phyloP scores from a whole-genome alignment of 2,113 vertebrate species.

The Sinosuthora webbiana region DNA sequence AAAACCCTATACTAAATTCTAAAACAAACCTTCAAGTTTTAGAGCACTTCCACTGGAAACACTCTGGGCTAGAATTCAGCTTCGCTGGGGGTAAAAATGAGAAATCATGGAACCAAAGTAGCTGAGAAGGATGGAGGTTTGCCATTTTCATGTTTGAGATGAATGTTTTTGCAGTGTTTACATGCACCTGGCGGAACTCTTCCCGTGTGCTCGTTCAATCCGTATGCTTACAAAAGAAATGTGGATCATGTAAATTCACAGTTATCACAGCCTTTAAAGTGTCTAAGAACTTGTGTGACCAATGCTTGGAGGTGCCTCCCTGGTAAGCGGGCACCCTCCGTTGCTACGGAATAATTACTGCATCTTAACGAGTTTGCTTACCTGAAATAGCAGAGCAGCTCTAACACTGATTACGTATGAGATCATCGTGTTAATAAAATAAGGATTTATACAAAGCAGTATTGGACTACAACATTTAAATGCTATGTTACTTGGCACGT shows the following conservation, averaged over 20 bases:
- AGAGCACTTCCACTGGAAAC: conserved; percentile 45
- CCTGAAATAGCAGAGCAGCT: conserved; percentile 79
- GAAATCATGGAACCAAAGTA: conserved; percentile 60
- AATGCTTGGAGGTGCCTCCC: conserved; percentile 66
- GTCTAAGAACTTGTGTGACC: conserved; percentile 68
- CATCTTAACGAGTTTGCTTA: conserved; percentile 76
- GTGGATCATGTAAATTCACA: conserved; percentile 74
- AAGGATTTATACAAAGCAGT: conserved; percentile 90
- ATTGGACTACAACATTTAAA: conserved; percentile 82
- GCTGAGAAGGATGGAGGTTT: conserved; percentile 61
- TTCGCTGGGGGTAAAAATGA: conserved; percentile 52
- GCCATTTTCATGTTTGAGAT: conserved; percentile 63
- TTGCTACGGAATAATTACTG: conserved; percentile 70
- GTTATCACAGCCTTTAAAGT: conserved; percentile 79
- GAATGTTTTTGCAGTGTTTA: conserved; percentile 60
- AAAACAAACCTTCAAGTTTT: conserved; percentile 45
- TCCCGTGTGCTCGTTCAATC: conserved; percentile 31
- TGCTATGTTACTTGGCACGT: conserved; percentile 95
- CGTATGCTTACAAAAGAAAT: conserved; percentile 59
- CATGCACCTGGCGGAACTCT: conserved; percentile 38
- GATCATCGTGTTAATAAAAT: conserved; percentile 86
- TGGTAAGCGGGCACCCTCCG: conserved; percentile 16
- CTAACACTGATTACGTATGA: conserved; percentile 84
- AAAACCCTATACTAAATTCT: conserved; percentile 40
- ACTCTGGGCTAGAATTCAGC: conserved; percentile 42